phyloP scores from a whole-genome alignment of 2,888 invertebrate species.

The Tipula confusa region DNA sequence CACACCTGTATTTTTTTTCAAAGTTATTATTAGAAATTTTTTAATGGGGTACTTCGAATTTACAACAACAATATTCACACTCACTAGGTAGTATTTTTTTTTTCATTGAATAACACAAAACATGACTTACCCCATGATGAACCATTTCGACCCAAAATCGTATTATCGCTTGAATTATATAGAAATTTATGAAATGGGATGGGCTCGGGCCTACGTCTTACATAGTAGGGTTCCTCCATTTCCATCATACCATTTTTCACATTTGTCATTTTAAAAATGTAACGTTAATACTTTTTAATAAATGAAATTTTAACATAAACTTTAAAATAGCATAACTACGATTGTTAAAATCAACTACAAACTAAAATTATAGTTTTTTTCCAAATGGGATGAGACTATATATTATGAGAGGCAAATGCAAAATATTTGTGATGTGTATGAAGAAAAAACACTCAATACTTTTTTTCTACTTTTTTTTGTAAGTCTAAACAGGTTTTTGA shows the following conservation, averaged over 20 bases:
- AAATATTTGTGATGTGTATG: neutral
- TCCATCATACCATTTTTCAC: slow-evolving; percentile 35
- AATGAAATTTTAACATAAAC: neutral
- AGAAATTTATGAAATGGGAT: slow-evolving; percentile 46
- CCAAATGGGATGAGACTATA: neutral
- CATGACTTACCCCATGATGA: slow-evolving; percentile 62
- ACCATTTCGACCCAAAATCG: slow-evolving; percentile 58
- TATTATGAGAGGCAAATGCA: too few relatives aligned
- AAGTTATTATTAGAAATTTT: neutral
- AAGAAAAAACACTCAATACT: neutral
- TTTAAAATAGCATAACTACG: neutral
- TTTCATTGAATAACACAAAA: neutral
- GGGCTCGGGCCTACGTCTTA: slow-evolving; percentile 44
- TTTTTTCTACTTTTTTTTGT: neutral
- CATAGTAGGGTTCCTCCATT: slow-evolving; percentile 42
- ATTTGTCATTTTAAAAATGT: neutral
- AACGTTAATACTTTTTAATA: neutral
- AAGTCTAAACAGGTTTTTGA: slow-evolving; percentile 30
- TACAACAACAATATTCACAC: neutral
- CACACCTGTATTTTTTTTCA: neutral
- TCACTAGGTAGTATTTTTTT: neutral
- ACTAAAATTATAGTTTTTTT: neutral
- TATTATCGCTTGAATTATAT: slow-evolving; percentile 57
- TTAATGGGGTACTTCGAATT: neutral
- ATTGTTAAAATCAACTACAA: neutral